Base-by-base conservation (phyloP, 2,797 vertebrate genomes). In the Cryptoblepharus egeriae region DNA sequence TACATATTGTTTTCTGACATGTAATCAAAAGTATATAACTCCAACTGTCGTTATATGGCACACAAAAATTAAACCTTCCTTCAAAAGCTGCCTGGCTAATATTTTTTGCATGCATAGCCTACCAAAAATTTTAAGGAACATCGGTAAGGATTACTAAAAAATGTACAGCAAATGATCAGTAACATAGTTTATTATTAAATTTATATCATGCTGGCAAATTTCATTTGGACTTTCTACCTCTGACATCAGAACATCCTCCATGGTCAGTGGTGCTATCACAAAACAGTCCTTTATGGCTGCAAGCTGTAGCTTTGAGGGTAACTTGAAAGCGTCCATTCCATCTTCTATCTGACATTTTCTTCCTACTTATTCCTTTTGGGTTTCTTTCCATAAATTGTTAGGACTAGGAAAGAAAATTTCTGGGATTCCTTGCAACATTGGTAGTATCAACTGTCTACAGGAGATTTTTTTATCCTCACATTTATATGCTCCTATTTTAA, bases 401-500 rank as follows among this genome's bases (percentile, higher is more conserved):
- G 60, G 35, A 15, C 13, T 28, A n/a, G 49, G 22, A 28, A 76
- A 60, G 52, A 64, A 45, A 39, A 75, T 77, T 52, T 77, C 32
- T 30, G 64, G 55, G 58, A 37, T 32, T 30, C 28, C 18, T 28
- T 55, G 28, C 20, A 86, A 68, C 78, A 74, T 69, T 77, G 68
- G 58, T 58, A 71, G 30, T 61, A 77, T 85, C 55, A 77, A 49
- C 28, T 30, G 67, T 57, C 28, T 61, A 15, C 22, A 70, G 28
- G 30, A 73, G 32, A 42, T 55, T 52, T 8, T n/a, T 13, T 30
- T 12, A 22, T 24, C 18, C 32, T 61, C 75, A 58, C 45, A 79
- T 84, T 80, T 81, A n/a, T 49, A 74, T 69, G 42, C 55, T 57
- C 26, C 49, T 20, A 8, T 82, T 69, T 57, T 55, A 42, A 18